Evolutionary conservation across 2,113 vertebrate species (phyloP).

Genomic region (Macquaria australasica): DNA sequence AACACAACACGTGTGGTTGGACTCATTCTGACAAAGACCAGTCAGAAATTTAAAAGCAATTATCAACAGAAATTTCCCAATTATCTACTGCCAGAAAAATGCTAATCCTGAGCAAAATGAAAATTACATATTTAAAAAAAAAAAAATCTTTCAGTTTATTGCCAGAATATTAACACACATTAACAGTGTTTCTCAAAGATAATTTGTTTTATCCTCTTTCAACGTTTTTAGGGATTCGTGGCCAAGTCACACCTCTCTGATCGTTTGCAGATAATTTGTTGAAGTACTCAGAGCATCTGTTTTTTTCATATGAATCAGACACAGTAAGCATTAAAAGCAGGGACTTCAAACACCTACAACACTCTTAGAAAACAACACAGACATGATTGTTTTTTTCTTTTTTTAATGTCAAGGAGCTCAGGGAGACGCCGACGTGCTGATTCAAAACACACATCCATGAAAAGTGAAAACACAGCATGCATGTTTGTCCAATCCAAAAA

Average conservation of each 20-base stretch:
- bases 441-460: not conserved
- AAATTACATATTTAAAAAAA: not conserved
- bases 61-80: not conserved
- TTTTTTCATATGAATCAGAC: not conserved
- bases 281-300: slow-evolving; percentile 15
- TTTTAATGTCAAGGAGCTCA: not conserved
- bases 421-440: not conserved
- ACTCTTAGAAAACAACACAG: not conserved
- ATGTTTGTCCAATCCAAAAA: slow-evolving; percentile 34
- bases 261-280: slow-evolving; percentile 6
- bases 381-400: too few species aligned
- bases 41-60: not conserved
- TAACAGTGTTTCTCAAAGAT: not conserved
- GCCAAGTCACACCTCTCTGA: not conserved
- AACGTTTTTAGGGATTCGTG: not conserved
- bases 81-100: not conserved
- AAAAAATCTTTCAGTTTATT: not conserved
- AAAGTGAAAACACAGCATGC: slow-evolving; percentile 16
- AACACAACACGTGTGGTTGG: not conserved
- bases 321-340: slow-evolving; percentile 7
- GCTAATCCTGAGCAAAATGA: slow-evolving; percentile 2
- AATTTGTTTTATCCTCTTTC: not conserved
- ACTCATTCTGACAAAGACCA: not conserved
- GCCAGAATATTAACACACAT: not conserved
- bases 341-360: not conserved